phyloP scores from a whole-genome alignment of 1,140 invertebrate genomes.

The Lutraria rhynchaena region DNA sequence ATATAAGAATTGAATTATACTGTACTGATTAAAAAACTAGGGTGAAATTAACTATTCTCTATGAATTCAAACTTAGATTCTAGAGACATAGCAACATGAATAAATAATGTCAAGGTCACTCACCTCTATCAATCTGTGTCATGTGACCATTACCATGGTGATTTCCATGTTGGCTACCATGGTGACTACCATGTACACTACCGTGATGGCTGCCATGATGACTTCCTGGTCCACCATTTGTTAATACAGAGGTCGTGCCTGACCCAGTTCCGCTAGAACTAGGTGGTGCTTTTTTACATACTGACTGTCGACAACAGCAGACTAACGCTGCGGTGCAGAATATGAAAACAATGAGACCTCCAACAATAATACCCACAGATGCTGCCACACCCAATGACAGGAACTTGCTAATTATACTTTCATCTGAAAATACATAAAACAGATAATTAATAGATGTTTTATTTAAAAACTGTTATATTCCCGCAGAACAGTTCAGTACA shows the following conservation, averaged over 20 bases:
- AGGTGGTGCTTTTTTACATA: conserved; percentile 30
- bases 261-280: background rate
- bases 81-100: background rate
- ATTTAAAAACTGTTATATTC: too few species aligned
- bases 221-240: conserved; percentile 53
- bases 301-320: conserved; percentile 46
- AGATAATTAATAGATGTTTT: too few species aligned
- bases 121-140: conserved; percentile 55
- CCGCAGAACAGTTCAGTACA: too few species aligned
- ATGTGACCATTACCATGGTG: conserved; percentile 50
- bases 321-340: conserved; percentile 44
- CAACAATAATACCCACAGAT: conserved; percentile 53
- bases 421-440: conserved; percentile 38
- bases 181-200: conserved; percentile 47
- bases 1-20: too few species aligned
- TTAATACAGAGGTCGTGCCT: conserved; percentile 6
- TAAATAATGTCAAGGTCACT: background rate
- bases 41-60: too few species aligned
- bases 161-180: conserved; percentile 33
- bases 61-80: too few species aligned
- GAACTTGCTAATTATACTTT: conserved; percentile 37
- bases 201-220: conserved; percentile 44
- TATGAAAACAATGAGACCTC: conserved; percentile 44
- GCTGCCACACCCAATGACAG: conserved; percentile 49
- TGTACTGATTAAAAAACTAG: too few species aligned